Percentiles rank a stretch among this genome's conserved stretches.
Evolutionary conservation across 2,888 invertebrate genomes (phyloP).

Genomic region (Melanargia galathea): DNA sequence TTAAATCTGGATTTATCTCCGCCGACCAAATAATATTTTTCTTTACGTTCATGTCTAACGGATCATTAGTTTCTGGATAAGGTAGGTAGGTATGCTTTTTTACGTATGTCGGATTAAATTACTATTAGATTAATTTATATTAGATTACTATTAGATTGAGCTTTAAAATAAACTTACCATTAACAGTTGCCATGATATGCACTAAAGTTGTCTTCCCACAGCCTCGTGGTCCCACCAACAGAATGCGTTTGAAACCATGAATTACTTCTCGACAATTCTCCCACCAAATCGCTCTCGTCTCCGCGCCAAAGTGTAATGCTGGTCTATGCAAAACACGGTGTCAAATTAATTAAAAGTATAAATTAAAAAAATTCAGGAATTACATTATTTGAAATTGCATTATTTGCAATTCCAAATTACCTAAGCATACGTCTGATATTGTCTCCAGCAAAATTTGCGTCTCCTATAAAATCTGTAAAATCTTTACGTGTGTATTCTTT

Average conservation of each 20-base stretch:
- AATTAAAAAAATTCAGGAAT: neutral
- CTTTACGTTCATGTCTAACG: too few species aligned
- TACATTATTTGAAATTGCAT: too few species aligned
- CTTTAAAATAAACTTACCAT: constrained; percentile 47
- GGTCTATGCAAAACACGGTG: constrained; percentile 45
- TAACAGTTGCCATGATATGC: constrained; percentile 56
- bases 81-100: too few species aligned
- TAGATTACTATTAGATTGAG: too few species aligned
- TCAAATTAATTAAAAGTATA: neutral
- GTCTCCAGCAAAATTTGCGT: constrained; percentile 65
- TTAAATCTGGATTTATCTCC: too few species aligned
- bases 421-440: constrained; percentile 54
- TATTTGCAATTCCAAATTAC: constrained; percentile 46
- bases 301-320: constrained; percentile 54
- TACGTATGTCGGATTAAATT: too few species aligned
- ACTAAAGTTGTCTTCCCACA: constrained; percentile 60
- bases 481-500: constrained; percentile 55
- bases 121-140: too few species aligned
- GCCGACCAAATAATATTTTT: too few species aligned
- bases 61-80: too few species aligned
- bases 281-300: constrained; percentile 64
- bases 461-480: constrained; percentile 61
- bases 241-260: constrained; percentile 51
- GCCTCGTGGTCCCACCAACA: constrained; percentile 58
- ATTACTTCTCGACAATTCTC: constrained; percentile 54